A percentile compares a stretch with the other conserved stretches of the same genome.
Evolutionary conservation across 2,113 vertebrate genomes (phyloP).

Genomic region (Catagonus wagneri): DNA sequence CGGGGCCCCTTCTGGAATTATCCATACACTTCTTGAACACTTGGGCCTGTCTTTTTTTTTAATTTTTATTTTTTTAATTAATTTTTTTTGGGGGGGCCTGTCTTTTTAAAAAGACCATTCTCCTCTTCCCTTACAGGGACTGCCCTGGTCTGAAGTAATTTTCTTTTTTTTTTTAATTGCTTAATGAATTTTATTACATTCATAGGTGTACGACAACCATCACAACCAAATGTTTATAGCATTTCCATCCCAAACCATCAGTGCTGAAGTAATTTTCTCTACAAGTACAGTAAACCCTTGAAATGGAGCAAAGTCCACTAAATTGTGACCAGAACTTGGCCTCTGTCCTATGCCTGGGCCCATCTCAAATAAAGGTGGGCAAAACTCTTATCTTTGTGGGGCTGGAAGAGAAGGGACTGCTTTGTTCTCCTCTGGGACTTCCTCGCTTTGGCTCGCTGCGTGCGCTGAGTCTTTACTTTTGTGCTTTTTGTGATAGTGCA

Average conservation of each 20-base stretch:
- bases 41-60: neutral
- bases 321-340: neutral
- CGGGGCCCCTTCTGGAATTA: neutral
- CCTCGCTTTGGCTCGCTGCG: neutral
- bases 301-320: neutral
- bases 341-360: neutral
- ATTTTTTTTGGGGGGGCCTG: too few species aligned
- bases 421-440: neutral
- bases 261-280: constrained; percentile 45
- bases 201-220: too few species aligned
- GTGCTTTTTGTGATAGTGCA: neutral
- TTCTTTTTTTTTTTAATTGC: too few species aligned
- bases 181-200: too few species aligned
- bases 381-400: neutral
- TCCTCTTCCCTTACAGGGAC: neutral
- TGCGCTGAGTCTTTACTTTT: neutral
- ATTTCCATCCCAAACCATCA: too few species aligned
- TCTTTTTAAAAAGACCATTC: neutral
- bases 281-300: constrained; percentile 44
- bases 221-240: too few species aligned
- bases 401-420: neutral
- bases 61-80: too few species aligned
- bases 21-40: neutral
- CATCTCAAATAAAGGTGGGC: neutral
- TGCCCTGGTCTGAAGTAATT: neutral